A percentile compares a stretch with the other conserved stretches of the same genome.
These are phyloP conservation scores for Pterophyllum scalare DNA, from an alignment of 2,113 vertebrate genomes.

Conservation along the genomic window DNA sequence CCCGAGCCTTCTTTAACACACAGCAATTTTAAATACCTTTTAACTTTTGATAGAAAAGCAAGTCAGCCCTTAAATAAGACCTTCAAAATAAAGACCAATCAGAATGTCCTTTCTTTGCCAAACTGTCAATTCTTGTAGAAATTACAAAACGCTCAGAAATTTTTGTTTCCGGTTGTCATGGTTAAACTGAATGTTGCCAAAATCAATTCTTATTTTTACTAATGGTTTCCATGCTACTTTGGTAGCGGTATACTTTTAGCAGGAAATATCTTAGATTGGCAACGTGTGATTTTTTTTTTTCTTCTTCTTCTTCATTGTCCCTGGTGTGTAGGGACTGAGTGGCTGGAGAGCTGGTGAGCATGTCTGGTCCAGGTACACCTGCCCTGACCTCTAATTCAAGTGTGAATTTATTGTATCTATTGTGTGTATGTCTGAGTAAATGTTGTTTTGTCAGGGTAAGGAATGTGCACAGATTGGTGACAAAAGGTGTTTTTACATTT, in stretches of 20 bases:
- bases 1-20: background rate
- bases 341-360: constrained; percentile 37
- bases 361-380: constrained; percentile 41
- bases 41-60: background rate
- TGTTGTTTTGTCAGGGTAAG: background rate
- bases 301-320: background rate
- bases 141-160: background rate
- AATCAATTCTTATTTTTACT: background rate
- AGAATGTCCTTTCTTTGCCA: background rate
- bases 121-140: background rate
- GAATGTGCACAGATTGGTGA: constrained; percentile 36
- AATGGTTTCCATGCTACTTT: background rate
- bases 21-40: background rate
- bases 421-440: background rate
- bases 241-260: background rate
- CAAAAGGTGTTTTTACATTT: background rate
- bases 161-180: background rate
- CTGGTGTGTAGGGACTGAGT: constrained; percentile 54
- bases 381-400: background rate
- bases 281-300: constrained; percentile 8
- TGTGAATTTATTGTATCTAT: background rate
- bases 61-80: background rate
- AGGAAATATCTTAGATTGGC: background rate
- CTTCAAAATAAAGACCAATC: background rate
- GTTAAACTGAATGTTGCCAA: background rate